These are phyloP conservation scores for Sinocyclocheilus maitianheensis DNA, from an alignment of 2,113 vertebrate species.

Conservation along the genomic window DNA sequence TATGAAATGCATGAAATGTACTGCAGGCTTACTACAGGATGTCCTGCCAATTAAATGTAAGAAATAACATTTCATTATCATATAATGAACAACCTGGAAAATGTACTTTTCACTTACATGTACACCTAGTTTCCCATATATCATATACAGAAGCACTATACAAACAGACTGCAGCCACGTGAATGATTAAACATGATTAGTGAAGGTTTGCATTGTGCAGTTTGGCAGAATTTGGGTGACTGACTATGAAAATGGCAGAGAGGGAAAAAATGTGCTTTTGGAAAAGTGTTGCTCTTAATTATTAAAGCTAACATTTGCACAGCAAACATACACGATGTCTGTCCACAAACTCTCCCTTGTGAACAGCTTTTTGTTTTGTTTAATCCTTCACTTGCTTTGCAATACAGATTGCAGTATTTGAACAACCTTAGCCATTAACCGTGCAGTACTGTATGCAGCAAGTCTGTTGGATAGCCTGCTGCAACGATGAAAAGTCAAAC, in stretches of 20 bases:
- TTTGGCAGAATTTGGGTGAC: conserved; percentile 9
- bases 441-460: neutral
- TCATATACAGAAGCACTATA: too few species aligned
- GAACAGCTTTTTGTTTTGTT: conserved; percentile 64
- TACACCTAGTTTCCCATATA: neutral
- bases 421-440: conserved; percentile 6
- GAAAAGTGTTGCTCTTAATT: conserved; percentile 63
- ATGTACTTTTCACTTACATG: conserved; percentile 57
- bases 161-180: neutral
- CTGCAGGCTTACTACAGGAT: too few species aligned
- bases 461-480: neutral
- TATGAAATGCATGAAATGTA: neutral
- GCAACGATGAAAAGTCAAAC: neutral
- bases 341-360: conserved; percentile 65
- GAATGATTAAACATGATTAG: neutral
- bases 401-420: conserved; percentile 12
- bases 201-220: conserved; percentile 26
- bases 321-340: conserved; percentile 64
- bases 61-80: too few species aligned
- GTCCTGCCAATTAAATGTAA: too few species aligned
- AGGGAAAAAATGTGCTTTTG: conserved; percentile 29
- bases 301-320: conserved; percentile 70
- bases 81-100: too few species aligned
- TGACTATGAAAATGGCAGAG: conserved; percentile 22
- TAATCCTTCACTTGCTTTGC: conserved; percentile 45